Base-by-base conservation (phyloP, 2,888 invertebrate species). In the Dasysyrphus albostriatus region DNA sequence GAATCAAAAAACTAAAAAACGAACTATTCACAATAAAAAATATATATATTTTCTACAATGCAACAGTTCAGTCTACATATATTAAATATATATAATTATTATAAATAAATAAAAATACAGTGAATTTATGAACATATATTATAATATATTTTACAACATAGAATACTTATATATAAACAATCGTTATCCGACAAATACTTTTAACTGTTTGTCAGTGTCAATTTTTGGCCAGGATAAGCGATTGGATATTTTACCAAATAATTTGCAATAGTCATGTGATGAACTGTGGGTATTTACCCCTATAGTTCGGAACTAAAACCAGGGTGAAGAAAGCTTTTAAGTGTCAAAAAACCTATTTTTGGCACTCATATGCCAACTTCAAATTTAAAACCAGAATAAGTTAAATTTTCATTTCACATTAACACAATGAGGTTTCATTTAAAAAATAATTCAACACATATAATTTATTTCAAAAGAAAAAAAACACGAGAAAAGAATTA, bases 211-310 rank as follows among this genome's bases (percentile, higher is more conserved):
- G 89, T 87, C 83, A 80, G 88, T 79, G 75, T 72, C 85, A 81
- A 32, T 79, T 82, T 81, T 81, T 56, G 76, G 44, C 84, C 82
- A 59, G 69, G 88, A 88, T 89, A 90, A 89, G 88, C 90, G 91
- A 90, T 90, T 89, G 88, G 90, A 90, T 90, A 90, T 90, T 90
- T 88, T 88, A 88, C 90, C 91, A 90, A 89, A 90, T 91, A 89
- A 90, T 90, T 91, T 90, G 90, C 91, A 91, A 91, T 91, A 91
- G 90, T 89, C 54, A 82, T 88, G 88, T 88, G 83, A 88, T 80
- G 88, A 88, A 47, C 76, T 83, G 34, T 75, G 51, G 83, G 73
- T 42, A 78, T 74, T 72, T 75, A 63, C 70, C 16, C 24, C 83
- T 44, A 76, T 69, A 70, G 75, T 88, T 88, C 89, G 88, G 89